phyloP scores from a whole-genome alignment of 2,888 invertebrate species.

The Phyllotreta striolata region DNA sequence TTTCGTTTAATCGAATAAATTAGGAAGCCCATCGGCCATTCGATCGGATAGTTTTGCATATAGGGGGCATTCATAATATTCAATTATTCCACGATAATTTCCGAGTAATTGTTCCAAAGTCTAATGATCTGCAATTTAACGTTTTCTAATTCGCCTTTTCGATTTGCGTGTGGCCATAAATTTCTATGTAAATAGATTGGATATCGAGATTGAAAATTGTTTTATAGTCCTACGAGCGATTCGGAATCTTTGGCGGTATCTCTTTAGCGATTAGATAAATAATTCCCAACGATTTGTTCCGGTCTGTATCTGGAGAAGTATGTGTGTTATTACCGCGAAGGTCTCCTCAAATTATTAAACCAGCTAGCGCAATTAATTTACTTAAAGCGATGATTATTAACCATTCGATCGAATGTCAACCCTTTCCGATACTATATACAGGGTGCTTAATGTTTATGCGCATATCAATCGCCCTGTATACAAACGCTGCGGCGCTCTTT shows the following conservation, averaged over 20 bases:
- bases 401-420: too few relatives aligned
- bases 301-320: slow-evolving; percentile 6
- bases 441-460: too few relatives aligned
- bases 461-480: neutral
- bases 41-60: too few relatives aligned
- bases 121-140: slow-evolving; percentile 1
- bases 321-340: slow-evolving; percentile 5
- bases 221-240: slow-evolving; percentile 16
- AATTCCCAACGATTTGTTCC: slow-evolving; percentile 11
- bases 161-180: slow-evolving; percentile 18
- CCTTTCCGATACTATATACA: too few relatives aligned
- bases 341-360: too few relatives aligned
- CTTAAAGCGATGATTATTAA: neutral
- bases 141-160: slow-evolving; percentile 6
- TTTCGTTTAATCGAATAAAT: too few relatives aligned
- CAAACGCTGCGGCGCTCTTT: slow-evolving; percentile 14
- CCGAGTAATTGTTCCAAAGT: too few relatives aligned
- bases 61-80: too few relatives aligned
- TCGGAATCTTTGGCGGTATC: slow-evolving; percentile 12
- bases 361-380: too few relatives aligned
- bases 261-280: slow-evolving; percentile 10
- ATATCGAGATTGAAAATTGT: slow-evolving; percentile 10
- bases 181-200: slow-evolving; percentile 15
- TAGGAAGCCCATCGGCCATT: too few relatives aligned
- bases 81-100: too few relatives aligned